Percentiles rank a stretch among this genome's conserved stretches.
phyloP scores from a whole-genome alignment of 2,113 vertebrate species.

The Cavia aperea region DNA sequence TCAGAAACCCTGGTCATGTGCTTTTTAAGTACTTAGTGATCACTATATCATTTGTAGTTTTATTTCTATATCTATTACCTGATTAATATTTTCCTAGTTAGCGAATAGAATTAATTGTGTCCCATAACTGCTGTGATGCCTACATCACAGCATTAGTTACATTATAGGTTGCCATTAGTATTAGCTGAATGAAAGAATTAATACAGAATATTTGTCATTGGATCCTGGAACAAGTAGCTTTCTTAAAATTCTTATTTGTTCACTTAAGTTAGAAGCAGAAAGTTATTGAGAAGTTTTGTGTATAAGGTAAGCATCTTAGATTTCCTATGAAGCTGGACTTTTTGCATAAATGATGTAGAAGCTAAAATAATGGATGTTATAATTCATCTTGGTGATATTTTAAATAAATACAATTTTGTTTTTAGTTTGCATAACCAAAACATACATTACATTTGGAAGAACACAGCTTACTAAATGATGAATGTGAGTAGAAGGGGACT shows the following conservation, averaged over 20 bases:
- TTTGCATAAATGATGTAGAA: constrained; percentile 16
- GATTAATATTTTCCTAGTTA: neutral
- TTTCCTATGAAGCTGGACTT: constrained; percentile 14
- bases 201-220: neutral
- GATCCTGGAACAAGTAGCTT: neutral
- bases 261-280: neutral
- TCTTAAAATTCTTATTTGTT: constrained; percentile 14
- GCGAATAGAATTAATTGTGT: neutral
- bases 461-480: neutral
- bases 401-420: neutral
- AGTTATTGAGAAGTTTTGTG: neutral
- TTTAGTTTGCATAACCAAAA: constrained; percentile 3
- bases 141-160: neutral
- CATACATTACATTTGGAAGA: neutral
- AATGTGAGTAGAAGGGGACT: neutral
- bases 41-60: neutral
- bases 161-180: neutral
- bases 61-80: neutral
- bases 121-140: neutral
- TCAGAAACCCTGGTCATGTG: neutral
- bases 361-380: constrained; percentile 30
- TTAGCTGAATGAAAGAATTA: neutral
- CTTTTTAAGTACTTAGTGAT: neutral
- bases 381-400: constrained; percentile 27
- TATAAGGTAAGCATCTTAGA: neutral